These are phyloP conservation scores for Colinus virginianus DNA, from an alignment of 2,113 vertebrate species.

Conservation along the genomic window DNA sequence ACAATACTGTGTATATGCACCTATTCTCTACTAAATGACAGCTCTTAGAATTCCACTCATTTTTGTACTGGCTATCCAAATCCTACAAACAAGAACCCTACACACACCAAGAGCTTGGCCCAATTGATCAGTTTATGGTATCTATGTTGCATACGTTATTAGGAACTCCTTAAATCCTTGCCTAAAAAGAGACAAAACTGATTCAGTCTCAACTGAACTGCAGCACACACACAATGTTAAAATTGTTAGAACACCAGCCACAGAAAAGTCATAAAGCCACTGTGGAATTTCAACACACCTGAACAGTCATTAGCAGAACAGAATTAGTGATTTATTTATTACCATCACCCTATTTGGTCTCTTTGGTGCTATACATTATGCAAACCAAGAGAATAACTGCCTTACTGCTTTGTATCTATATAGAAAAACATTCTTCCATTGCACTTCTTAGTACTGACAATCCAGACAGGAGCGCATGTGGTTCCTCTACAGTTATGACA, in stretches of 20 bases:
- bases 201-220: neutral
- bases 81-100: neutral
- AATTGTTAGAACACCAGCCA: neutral
- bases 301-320: neutral
- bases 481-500: neutral
- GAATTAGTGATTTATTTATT: neutral
- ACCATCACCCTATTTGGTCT: neutral
- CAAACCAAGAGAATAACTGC: neutral
- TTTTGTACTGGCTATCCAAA: neutral
- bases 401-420: neutral
- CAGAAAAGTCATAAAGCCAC: neutral
- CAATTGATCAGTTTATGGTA: neutral
- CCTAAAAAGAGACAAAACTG: neutral
- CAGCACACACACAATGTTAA: neutral
- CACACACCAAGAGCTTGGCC: neutral
- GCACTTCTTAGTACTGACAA: neutral
- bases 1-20: neutral
- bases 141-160: neutral
- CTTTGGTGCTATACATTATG: neutral
- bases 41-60: neutral
- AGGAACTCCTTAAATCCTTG: neutral
- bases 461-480: neutral
- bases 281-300: neutral
- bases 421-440: neutral
- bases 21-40: neutral